phyloP scores from a whole-genome alignment of 2,797 vertebrate genomes.

The Pseudocheirus occidentalis region DNA sequence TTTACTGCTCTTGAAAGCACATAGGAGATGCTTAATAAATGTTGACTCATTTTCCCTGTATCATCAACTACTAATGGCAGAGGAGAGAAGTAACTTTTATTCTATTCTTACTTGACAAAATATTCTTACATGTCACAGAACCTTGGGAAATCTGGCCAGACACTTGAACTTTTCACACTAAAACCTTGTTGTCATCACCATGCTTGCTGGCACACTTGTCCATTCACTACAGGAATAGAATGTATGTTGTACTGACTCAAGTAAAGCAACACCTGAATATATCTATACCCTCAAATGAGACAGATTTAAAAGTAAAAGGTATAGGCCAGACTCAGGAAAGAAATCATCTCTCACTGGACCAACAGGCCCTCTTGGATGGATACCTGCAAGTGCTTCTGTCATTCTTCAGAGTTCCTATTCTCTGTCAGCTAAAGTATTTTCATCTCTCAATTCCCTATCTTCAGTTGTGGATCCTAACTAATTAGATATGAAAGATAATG shows the following conservation, averaged over 20 bases:
- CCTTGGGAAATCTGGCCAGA: background rate
- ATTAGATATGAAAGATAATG: background rate
- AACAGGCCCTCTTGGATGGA: slow-evolving; percentile 2
- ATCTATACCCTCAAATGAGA: background rate
- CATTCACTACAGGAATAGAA: background rate
- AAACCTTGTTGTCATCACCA: background rate
- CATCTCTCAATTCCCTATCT: slow-evolving; percentile 28
- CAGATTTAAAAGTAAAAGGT: background rate
- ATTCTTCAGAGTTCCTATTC: slow-evolving; percentile 40
- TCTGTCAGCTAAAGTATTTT: slow-evolving; percentile 29
- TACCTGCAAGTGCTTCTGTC: background rate
- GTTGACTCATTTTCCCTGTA: background rate
- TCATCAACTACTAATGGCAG: background rate
- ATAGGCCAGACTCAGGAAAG: background rate
- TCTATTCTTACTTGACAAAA: background rate
- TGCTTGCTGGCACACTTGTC: background rate
- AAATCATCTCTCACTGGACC: background rate
- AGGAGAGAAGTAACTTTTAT: background rate
- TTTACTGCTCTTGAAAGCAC: background rate
- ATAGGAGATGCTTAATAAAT: background rate
- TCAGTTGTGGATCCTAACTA: background rate
- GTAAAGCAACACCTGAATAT: background rate
- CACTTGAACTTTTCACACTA: background rate
- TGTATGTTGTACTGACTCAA: background rate
- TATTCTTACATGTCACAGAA: background rate